These are phyloP conservation scores for Physocephala rufipes DNA, from an alignment of 2,888 invertebrate genomes.

Conservation along the genomic window DNA sequence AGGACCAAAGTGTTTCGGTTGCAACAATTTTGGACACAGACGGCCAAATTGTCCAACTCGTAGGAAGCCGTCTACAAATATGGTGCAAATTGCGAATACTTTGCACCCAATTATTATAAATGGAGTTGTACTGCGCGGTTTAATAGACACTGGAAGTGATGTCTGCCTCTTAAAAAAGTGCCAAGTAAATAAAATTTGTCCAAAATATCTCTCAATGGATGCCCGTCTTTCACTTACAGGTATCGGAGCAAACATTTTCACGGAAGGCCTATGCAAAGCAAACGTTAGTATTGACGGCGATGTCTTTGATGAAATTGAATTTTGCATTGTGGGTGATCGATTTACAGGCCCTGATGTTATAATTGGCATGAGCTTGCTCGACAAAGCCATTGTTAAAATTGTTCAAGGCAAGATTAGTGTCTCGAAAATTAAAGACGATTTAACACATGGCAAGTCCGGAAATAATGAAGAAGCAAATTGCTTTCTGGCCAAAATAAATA, in stretches of 20 bases:
- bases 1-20: constrained; percentile 52
- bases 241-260: constrained; percentile 12
- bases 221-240: constrained; percentile 1
- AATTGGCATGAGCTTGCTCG: constrained; percentile 19
- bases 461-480: background rate
- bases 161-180: constrained; percentile 26
- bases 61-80: background rate
- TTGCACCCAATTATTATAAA: constrained; percentile 8
- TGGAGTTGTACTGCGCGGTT: constrained; percentile 14
- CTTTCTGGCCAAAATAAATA: constrained; percentile 14
- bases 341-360: constrained; percentile 21
- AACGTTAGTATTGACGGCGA: background rate
- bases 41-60: constrained; percentile 26
- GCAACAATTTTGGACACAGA: constrained; percentile 50
- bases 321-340: constrained; percentile 10
- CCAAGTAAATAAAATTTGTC: constrained; percentile 20
- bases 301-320: background rate
- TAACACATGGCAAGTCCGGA: background rate
- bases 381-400: constrained; percentile 2
- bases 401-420: background rate
- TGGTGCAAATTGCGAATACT: constrained; percentile 14
- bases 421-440: background rate
- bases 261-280: background rate
- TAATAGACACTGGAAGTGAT: constrained; percentile 40
- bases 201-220: constrained; percentile 20